Percentiles rank a stretch among this genome's conserved stretches.
These are phyloP conservation scores for Bagarius yarrelli DNA, from an alignment of 2,113 vertebrate species.

Conservation along the genomic window DNA sequence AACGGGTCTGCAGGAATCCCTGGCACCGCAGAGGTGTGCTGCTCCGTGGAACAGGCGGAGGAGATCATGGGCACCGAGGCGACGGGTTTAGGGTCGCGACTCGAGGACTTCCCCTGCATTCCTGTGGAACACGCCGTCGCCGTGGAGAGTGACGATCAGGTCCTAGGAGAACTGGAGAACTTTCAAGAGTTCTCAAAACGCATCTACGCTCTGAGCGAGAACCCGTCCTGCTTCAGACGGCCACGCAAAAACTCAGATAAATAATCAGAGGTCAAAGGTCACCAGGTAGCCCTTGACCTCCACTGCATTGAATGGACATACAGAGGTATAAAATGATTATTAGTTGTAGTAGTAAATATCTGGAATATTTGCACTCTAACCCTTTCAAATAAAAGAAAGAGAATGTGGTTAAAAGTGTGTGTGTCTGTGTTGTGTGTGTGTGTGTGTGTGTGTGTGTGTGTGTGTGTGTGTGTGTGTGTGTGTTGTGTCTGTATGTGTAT, in stretches of 20 bases:
- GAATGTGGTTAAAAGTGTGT: slow-evolving; percentile 50
- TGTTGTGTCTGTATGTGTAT: background rate
- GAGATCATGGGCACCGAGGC: slow-evolving; percentile 96
- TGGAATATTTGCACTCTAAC: slow-evolving; percentile 78
- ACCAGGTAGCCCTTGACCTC: slow-evolving; percentile 23
- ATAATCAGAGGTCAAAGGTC: slow-evolving; percentile 63
- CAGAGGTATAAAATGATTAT: slow-evolving; percentile 39
- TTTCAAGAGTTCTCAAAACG: slow-evolving; percentile 96
- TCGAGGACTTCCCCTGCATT: slow-evolving; percentile 88
- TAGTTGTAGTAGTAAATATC: slow-evolving; percentile 52
- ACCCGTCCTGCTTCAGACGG: slow-evolving; percentile 89
- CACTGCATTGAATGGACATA: slow-evolving; percentile 36
- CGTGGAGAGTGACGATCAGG: slow-evolving; percentile 94
- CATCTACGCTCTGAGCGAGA: slow-evolving; percentile 94
- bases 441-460: slow-evolving; percentile 18
- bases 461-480: background rate
- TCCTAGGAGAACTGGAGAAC: slow-evolving; percentile 84
- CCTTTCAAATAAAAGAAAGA: slow-evolving; percentile 62
- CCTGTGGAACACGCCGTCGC: slow-evolving; percentile 92
- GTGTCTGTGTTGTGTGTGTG: slow-evolving; percentile 57
- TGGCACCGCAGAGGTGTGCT: slow-evolving; percentile 68
- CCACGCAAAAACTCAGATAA: slow-evolving; percentile 93
- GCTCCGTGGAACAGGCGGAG: slow-evolving; percentile 90
- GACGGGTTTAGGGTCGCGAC: slow-evolving; percentile 67
- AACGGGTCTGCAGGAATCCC: slow-evolving; percentile 66